Percentiles rank a stretch among this genome's conserved stretches.
These are phyloP conservation scores for Euproctis similis DNA, from an alignment of 2,888 invertebrate species.

Conservation along the genomic window DNA sequence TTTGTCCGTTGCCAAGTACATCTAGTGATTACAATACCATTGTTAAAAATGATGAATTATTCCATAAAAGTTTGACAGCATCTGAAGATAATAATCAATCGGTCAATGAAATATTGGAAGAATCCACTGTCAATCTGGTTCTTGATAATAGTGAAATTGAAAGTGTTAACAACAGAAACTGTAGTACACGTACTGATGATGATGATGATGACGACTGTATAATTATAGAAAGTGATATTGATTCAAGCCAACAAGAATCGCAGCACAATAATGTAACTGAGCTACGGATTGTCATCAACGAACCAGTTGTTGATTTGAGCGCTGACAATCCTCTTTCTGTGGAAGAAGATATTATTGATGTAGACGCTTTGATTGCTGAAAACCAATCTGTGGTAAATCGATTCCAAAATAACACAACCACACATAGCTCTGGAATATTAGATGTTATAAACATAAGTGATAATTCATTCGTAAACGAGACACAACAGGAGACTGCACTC, in stretches of 20 bases:
- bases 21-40: slow-evolving; percentile 35
- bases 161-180: neutral
- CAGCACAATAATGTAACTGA: no score
- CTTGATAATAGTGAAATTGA: no score
- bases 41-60: slow-evolving; percentile 35
- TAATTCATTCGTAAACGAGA: neutral
- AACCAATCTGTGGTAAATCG: slow-evolving; percentile 24
- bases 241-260: slow-evolving; percentile 1
- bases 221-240: slow-evolving; percentile 5
- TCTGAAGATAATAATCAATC: neutral
- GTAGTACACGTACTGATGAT: no score
- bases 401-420: slow-evolving; percentile 4
- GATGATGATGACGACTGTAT: slow-evolving; percentile 13
- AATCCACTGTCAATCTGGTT: neutral
- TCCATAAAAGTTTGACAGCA: slow-evolving; percentile 27
- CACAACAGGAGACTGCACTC: no score
- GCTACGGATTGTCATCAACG: no score
- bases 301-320: neutral
- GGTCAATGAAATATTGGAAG: no score
- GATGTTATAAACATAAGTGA: neutral
- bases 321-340: neutral
- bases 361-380: slow-evolving; percentile 37
- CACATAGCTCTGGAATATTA: neutral
- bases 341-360: slow-evolving; percentile 26
- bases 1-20: slow-evolving; percentile 44